A percentile compares a stretch with the other conserved stretches of the same genome.
These are phyloP conservation scores for Diadophis punctatus DNA, from an alignment of 2,113 vertebrate species.

Conservation along the genomic window DNA sequence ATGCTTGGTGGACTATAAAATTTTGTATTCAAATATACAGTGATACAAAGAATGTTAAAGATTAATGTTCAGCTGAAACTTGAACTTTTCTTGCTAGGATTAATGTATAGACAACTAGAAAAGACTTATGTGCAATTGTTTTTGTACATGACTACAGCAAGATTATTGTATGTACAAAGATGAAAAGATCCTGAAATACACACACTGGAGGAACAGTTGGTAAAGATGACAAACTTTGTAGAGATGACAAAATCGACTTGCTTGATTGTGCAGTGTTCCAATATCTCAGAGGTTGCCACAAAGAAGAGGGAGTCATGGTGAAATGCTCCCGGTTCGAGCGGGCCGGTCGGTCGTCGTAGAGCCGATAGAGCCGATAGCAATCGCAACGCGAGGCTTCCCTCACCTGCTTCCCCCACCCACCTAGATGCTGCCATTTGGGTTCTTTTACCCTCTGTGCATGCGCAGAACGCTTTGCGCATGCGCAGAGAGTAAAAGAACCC, in stretches of 20 bases:
- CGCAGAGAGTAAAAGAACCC: no score
- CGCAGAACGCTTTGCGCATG: no score
- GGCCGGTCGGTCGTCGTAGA: no score
- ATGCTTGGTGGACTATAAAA: background rate
- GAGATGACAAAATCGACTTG: background rate
- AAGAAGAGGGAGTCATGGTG: no score
- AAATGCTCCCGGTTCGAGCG: no score
- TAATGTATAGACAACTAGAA: background rate
- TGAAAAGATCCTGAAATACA: background rate
- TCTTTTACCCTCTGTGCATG: no score
- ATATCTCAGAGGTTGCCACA: no score
- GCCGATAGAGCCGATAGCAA: no score
- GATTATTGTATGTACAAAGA: background rate
- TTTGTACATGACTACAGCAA: background rate
- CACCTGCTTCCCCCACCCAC: no score
- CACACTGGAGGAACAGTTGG: background rate
- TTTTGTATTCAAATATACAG: background rate
- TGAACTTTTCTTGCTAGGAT: background rate
- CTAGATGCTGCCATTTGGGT: no score
- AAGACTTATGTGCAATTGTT: background rate
- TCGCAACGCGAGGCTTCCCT: no score
- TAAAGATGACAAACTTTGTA: background rate
- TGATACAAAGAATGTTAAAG: background rate
- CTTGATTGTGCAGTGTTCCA: no score
- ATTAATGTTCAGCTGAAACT: background rate